These are phyloP conservation scores for Clarias magur DNA, from an alignment of 2,113 vertebrate species.

Conservation along the genomic window DNA sequence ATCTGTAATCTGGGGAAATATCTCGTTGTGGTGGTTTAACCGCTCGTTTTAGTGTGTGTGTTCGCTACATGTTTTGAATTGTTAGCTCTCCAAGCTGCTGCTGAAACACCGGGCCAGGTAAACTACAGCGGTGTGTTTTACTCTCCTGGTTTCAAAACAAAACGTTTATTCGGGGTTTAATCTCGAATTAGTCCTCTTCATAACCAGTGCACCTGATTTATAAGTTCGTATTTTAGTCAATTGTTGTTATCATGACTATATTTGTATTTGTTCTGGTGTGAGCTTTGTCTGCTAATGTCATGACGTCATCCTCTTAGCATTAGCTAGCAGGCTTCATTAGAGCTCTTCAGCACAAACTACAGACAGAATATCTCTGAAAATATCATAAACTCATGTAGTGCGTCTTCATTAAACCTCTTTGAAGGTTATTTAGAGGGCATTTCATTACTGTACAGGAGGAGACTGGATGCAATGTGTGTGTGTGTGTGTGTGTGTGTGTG, in stretches of 20 bases:
- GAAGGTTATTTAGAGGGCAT: background rate
- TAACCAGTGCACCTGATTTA: background rate
- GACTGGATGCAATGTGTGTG: no score
- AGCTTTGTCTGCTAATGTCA: background rate
- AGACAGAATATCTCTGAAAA: background rate
- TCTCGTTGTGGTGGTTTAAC: background rate
- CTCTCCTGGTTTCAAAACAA: background rate
- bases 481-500: no score
- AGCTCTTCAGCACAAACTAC: background rate
- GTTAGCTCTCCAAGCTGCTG: background rate
- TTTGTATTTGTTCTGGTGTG: background rate
- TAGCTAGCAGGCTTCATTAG: background rate
- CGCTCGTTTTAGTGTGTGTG: background rate
- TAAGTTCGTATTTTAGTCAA: background rate
- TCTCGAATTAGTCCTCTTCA: background rate
- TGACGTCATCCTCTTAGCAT: background rate
- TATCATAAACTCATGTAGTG: background rate
- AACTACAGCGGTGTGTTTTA: background rate
- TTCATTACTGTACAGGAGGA: no score
- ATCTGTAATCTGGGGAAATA: background rate
- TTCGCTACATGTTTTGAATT: background rate
- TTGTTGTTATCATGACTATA: background rate
- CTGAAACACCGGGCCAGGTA: constrained; percentile 35
- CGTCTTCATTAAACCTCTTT: background rate
- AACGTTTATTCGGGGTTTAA: no score